Base-by-base conservation (phyloP, 2,113 vertebrate species). In the Acinonyx jubatus region DNA sequence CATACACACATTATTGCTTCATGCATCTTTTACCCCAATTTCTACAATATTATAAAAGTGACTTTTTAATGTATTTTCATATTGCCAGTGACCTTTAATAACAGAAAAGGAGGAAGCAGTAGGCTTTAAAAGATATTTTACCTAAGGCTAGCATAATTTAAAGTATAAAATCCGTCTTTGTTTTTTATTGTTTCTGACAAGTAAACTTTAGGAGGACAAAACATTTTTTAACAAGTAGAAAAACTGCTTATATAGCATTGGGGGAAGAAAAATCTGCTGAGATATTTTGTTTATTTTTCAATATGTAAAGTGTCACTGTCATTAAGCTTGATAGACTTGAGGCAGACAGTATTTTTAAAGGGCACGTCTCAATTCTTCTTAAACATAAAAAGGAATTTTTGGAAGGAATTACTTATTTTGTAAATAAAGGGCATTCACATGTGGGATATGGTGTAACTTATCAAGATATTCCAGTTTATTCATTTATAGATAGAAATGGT, bases 131-230 rank as follows among this genome's bases (percentile, higher is more conserved):
- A 48, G 2, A 50, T 63, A 41, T 86, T 85, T 96, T 66, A 33
- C 25, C 23, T 87, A 61, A 95, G 27, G 65, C 57, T 65, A 88
- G 45, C n/a, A 73, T 96, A 94, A 88, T 83, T 89, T 81, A 95
- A 97, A 92, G 12, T 86, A 74, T 92, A 18, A 80, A 86, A 86
- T 86, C 10, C 7, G n/a, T 69, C 93, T 97, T 92, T 78, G 55
- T 76, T 83, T 92, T 93, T 89, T 89, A 81, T 50, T 7, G 31
- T 63, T 97, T 98, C 41, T 94, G 89, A 97, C 61, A 96, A 80
- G 45, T 57, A 89, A 96, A 83, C 73, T 97, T 96, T 48, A 96
- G 41, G 36, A 97, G 2, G 0, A 0, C 7, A 89, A 84, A 98
- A 91, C 13, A 95, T 50, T 85, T 98, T 90, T 98, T 97, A 96